Conservation (phyloP, 1,140 invertebrate species). For the Pseudomyrmex pallidus region DNA sequence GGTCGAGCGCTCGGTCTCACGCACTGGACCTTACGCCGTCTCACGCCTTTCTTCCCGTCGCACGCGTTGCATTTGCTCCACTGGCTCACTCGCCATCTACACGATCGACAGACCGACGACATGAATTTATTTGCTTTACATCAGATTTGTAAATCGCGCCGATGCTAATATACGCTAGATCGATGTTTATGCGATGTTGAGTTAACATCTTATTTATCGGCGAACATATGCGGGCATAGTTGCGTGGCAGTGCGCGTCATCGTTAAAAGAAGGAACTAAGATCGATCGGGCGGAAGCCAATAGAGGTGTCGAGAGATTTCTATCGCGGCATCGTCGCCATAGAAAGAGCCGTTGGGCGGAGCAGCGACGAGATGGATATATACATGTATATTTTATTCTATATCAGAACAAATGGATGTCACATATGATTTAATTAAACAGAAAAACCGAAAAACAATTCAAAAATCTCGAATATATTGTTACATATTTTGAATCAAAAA, state of each 20-base stretch:
- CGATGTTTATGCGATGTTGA: conserved; percentile 42
- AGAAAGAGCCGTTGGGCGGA: not conserved
- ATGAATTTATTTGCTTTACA: conserved; percentile 41
- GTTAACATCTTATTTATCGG: conserved; percentile 52
- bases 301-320: conserved; percentile 14
- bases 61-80: conserved; percentile 85
- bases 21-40: conserved; percentile 83
- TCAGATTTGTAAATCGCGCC: conserved; percentile 16
- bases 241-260: conserved; percentile 23
- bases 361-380: not conserved
- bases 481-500: too few species aligned
- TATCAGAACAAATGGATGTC: not conserved
- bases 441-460: not conserved
- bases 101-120: not conserved
- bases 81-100: conserved; percentile 84
- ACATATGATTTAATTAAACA: not conserved
- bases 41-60: conserved; percentile 81
- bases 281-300: conserved; percentile 15
- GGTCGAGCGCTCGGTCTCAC: conserved; percentile 79
- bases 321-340: conserved; percentile 11
- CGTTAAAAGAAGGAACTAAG: conserved; percentile 40
- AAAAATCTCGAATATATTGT: not conserved
- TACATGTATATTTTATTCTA: not conserved
- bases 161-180: conserved; percentile 39
- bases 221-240: conserved; percentile 36